Evolutionary conservation across 92 coral and sea anemone species (phyloP).

Genomic region (Blastomussa wellsi): DNA sequence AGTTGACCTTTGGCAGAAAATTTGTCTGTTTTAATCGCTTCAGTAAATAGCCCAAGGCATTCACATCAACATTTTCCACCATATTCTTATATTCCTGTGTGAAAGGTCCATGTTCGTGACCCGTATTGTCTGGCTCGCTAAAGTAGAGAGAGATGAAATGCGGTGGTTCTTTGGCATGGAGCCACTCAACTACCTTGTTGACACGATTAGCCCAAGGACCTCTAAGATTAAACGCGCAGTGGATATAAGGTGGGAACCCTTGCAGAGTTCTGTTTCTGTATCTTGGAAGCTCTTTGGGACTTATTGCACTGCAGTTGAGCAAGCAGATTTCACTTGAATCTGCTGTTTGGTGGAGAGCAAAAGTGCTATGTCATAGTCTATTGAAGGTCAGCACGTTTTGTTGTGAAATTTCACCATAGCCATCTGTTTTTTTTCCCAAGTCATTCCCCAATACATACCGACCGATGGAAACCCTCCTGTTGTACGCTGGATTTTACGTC

Average conservation of each 20-base stretch:
- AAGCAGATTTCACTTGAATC: slow-evolving; percentile 43
- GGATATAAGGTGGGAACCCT: slow-evolving; percentile 74
- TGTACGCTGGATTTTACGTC: no score
- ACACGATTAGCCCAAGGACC: slow-evolving; percentile 61
- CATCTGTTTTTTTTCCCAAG: no score
- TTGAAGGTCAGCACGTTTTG: no score
- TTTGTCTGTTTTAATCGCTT: slow-evolving; percentile 56
- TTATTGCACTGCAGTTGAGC: slow-evolving; percentile 58
- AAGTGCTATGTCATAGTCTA: no score
- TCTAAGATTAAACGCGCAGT: slow-evolving; percentile 55
- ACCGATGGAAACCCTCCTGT: no score
- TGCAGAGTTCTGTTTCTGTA: slow-evolving; percentile 54
- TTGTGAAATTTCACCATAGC: no score
- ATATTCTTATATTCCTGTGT: slow-evolving; percentile 48
- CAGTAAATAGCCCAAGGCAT: slow-evolving; percentile 78
- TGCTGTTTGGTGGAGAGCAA: slow-evolving; percentile 57
- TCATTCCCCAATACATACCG: no score
- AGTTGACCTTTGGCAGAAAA: slow-evolving; percentile 74
- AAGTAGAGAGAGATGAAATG: slow-evolving; percentile 76
- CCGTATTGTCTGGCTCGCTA: slow-evolving; percentile 60
- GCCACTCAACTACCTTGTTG: slow-evolving; percentile 68
- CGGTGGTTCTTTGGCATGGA: slow-evolving; percentile 67
- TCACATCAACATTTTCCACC: slow-evolving; percentile 64
- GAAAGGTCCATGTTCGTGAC: slow-evolving; percentile 67
- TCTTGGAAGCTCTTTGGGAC: slow-evolving; percentile 42